These are phyloP conservation scores for Zophobas morio DNA, from an alignment of 1,140 invertebrate species.

Conservation along the genomic window DNA sequence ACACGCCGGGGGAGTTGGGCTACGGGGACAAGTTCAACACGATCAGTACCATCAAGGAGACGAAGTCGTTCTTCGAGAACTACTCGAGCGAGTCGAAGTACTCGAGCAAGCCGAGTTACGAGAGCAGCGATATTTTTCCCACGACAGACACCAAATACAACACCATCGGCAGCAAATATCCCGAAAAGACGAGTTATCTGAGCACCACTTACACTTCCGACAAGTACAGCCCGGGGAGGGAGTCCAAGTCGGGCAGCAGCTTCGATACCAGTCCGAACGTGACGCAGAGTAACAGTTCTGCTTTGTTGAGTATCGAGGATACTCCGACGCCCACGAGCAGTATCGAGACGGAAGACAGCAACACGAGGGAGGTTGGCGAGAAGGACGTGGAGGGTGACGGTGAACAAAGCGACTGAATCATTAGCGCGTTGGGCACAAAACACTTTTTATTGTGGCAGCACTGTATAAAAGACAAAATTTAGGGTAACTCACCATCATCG, in stretches of 20 bases:
- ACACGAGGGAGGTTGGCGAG: constrained; percentile 71
- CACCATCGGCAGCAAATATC: constrained; percentile 60
- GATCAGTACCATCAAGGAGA: constrained; percentile 61
- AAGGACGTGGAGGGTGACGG: constrained; percentile 73
- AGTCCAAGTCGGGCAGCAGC: constrained; percentile 50
- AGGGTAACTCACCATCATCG: constrained; percentile 51
- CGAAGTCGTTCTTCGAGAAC: constrained; percentile 64
- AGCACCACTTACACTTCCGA: constrained; percentile 57
- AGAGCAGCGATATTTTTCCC: constrained; percentile 54
- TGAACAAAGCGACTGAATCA: constrained; percentile 72
- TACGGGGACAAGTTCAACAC: constrained; percentile 63
- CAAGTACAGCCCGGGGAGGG: constrained; percentile 60
- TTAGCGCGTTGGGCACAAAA: constrained; percentile 58
- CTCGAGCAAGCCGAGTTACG: constrained; percentile 57
- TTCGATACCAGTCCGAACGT: constrained; percentile 56
- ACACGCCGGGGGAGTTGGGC: constrained; percentile 63
- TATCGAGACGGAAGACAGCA: constrained; percentile 74
- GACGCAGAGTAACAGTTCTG: constrained; percentile 55
- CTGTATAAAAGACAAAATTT: constrained; percentile 59
- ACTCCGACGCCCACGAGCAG: constrained; percentile 75
- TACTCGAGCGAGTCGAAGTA: constrained; percentile 60
- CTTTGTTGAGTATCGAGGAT: constrained; percentile 66
- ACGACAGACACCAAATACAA: constrained; percentile 57
- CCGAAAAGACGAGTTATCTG: constrained; percentile 60
- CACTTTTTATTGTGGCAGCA: constrained; percentile 62